A percentile compares a stretch with the other conserved stretches of the same genome.
These are phyloP conservation scores for Monochamus alternatus DNA, from an alignment of 2,888 invertebrate species.

Conservation along the genomic window DNA sequence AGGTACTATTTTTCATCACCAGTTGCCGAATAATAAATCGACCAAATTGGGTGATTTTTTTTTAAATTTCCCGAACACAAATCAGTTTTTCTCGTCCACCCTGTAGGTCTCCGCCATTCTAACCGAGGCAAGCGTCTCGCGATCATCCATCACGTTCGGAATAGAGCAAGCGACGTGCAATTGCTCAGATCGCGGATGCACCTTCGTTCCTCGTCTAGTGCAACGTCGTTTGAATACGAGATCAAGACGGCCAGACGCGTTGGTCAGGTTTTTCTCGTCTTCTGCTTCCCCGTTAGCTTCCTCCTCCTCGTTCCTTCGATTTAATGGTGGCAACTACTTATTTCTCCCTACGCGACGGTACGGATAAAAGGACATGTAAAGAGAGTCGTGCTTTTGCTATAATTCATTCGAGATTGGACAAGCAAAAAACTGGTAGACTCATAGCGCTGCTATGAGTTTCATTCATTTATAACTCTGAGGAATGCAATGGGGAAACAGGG, in stretches of 20 bases:
- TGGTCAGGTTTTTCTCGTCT: constrained; percentile 5
- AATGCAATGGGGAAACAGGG: no score
- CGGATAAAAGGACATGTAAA: no score
- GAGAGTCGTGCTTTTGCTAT: no score
- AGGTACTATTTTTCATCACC: no score
- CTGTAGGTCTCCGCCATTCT: constrained; percentile 5
- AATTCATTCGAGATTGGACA: no score
- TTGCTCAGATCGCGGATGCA: constrained; percentile 12
- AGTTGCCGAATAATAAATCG: no score
- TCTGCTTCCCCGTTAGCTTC: constrained; percentile 15
- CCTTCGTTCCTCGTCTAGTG: not conserved
- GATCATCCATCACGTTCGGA: constrained; percentile 15
- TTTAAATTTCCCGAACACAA: no score
- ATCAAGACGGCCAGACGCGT: not conserved
- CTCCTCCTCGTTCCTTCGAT: not conserved
- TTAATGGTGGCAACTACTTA: not conserved
- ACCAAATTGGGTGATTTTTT: no score
- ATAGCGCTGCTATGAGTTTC: no score
- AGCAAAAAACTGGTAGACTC: no score
- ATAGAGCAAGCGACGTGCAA: constrained; percentile 5
- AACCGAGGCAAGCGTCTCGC: not conserved
- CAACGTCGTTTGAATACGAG: constrained; percentile 12
- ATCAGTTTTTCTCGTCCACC: not conserved
- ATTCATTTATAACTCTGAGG: no score
- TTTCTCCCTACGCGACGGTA: not conserved